Base-by-base conservation (phyloP, 2,113 vertebrate species). In the Atherinomorus stipes region DNA sequence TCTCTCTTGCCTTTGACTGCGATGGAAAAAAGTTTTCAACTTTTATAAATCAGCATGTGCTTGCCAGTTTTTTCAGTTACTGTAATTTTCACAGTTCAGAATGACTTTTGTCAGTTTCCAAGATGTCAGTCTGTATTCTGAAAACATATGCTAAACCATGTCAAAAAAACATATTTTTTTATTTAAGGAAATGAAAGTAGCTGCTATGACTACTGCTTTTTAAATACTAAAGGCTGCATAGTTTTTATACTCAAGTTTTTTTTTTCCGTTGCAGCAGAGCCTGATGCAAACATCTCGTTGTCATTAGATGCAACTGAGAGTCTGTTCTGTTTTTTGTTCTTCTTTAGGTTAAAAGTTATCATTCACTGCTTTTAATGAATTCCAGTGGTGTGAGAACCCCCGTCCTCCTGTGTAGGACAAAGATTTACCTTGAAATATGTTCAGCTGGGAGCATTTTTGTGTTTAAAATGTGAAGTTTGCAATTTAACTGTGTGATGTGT, bases 161-260 rank as follows among this genome's bases (percentile, higher is more conserved):
- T 65, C 37, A 52, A 31, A 19, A 34, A 21, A 40, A 34, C 18
- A 22, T 9, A 21, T 61, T n/a, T n/a, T n/a, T n/a, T n/a, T n/a
- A n/a, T n/a, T 40, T 57, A 57, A 52, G 70, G 70, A 68, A 74
- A 62, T 45, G 58, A 80, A 80, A 68, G 11, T 23, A 50, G 34
- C 31, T 57, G 26, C 26, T 19, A 21, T 58, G 21, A 38, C 50
- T 19, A 23, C 22, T 42, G 49, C 10, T 47, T 56, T 18, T 57
- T 57, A n/a, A 19, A 16, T 5, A 12, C 18, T 11, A 56, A 28
- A 56, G 18, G 9, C 19, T 5, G 12, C 3, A 7, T 16, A n/a
- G 7, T 19, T 47, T n/a, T n/a, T 0, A 4, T 47, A 19, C 13
- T 42, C 1, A 13, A 15, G 18, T 47, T 47, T 3, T 19, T 47